phyloP scores from a whole-genome alignment of 2,797 vertebrate species.

The Xenopus petersii region DNA sequence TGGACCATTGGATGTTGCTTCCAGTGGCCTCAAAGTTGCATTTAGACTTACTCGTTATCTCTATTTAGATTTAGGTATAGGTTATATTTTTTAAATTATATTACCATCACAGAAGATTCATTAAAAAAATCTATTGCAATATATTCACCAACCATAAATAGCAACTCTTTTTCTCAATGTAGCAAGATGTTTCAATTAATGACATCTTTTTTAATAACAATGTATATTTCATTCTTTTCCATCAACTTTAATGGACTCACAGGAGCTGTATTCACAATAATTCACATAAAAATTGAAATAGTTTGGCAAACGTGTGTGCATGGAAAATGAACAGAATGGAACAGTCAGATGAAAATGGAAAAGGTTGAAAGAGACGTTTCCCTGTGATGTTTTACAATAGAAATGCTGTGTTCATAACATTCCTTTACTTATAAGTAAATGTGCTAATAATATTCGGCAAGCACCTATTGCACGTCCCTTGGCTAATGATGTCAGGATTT shows the following conservation, averaged over 20 bases:
- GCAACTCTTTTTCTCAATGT: slow-evolving; percentile 25
- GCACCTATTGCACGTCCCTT: slow-evolving; percentile 56
- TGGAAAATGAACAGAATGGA: slow-evolving; percentile 59
- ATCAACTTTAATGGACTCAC: slow-evolving; percentile 35
- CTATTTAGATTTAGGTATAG: too few species aligned
- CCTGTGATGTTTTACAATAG: slow-evolving; percentile 60
- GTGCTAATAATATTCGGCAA: slow-evolving; percentile 61
- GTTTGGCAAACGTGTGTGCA: slow-evolving; percentile 25
- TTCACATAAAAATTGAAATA: slow-evolving; percentile 41
- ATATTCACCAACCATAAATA: slow-evolving; percentile 23
- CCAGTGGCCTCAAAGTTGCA: too few species aligned
- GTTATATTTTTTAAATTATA: too few species aligned
- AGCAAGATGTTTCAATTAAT: slow-evolving; percentile 38
- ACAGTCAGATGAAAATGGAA: slow-evolving; percentile 58
- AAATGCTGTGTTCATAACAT: slow-evolving; percentile 46
- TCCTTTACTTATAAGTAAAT: slow-evolving; percentile 61
- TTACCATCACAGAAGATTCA: too few species aligned
- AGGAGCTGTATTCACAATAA: slow-evolving; percentile 38
- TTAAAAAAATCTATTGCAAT: slow-evolving; percentile 7
- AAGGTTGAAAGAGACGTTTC: slow-evolving; percentile 60
- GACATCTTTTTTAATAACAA: slow-evolving; percentile 25
- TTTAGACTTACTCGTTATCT: too few species aligned
- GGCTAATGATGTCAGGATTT: slow-evolving; percentile 70
- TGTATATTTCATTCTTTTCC: slow-evolving; percentile 40
- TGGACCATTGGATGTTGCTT: too few species aligned